A percentile compares a stretch with the other conserved stretches of the same genome.
Evolutionary conservation across 2,888 invertebrate genomes (phyloP).

Genomic region (Drosophila neonasuta): DNA sequence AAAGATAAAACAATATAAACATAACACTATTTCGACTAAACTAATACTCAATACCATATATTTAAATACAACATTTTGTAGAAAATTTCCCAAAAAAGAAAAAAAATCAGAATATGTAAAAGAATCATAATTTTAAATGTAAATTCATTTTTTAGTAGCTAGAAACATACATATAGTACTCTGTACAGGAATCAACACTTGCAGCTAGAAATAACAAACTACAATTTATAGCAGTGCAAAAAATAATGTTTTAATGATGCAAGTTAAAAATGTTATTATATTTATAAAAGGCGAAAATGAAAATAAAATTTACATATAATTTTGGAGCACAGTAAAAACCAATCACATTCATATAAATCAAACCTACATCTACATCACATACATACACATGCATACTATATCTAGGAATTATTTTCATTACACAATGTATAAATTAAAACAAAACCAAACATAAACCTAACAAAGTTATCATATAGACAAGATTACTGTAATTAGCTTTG

Average conservation of each 20-base stretch:
- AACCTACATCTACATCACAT: constrained; percentile 22
- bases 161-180: constrained; percentile 58
- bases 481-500: constrained; percentile 57
- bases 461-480: constrained; percentile 46
- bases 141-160: constrained; percentile 74
- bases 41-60: constrained; percentile 57
- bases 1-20: constrained; percentile 12
- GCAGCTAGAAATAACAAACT: constrained; percentile 51
- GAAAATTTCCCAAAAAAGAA: constrained; percentile 56
- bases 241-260: constrained; percentile 65
- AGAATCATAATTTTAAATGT: constrained; percentile 63
- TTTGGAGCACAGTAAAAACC: constrained; percentile 66
- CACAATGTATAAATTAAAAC: constrained; percentile 47
- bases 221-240: constrained; percentile 56
- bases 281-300: constrained; percentile 40
- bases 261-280: constrained; percentile 47
- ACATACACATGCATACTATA: constrained; percentile 47
- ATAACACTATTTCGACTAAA: constrained; percentile 56
- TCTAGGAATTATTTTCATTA: constrained; percentile 44
- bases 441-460: constrained; percentile 33
- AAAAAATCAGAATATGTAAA: constrained; percentile 5
- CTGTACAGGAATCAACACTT: constrained; percentile 76
- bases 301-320: constrained; percentile 57
- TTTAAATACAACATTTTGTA: constrained; percentile 68
- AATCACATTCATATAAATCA: constrained; percentile 39